Percentiles rank a stretch among this genome's conserved stretches.
Conservation (phyloP, 2,113 vertebrate species). For the Vidua chalybeata region DNA sequence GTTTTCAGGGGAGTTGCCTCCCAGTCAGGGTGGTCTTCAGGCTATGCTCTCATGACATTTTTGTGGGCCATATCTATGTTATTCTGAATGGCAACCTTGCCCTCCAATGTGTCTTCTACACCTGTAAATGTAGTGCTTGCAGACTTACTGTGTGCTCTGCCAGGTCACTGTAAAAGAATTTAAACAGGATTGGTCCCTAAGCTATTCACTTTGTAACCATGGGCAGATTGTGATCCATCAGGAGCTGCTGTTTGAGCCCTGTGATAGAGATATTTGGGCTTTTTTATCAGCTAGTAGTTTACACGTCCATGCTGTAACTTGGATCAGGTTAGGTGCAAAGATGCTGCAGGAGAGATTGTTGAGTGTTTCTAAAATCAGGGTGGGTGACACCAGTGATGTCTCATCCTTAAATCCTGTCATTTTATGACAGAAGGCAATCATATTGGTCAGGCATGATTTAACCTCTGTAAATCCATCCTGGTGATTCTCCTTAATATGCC, state of each 20-base stretch:
- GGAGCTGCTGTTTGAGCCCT: not conserved
- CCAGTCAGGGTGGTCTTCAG: not conserved
- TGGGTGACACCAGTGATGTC: not conserved
- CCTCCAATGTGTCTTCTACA: not conserved
- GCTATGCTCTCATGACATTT: not conserved
- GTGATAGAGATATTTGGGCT: not conserved
- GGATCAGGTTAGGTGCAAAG: not conserved
- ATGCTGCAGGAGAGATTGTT: not conserved
- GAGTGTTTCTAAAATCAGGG: not conserved
- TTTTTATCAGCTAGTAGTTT: not conserved
- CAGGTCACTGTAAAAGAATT: not conserved
- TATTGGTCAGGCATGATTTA: not conserved
- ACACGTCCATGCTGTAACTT: not conserved
- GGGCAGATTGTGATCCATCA: not conserved
- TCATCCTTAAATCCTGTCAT: not conserved
- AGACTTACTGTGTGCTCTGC: not conserved
- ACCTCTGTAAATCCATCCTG: not conserved
- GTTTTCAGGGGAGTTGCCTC: not conserved
- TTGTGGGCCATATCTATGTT: not conserved
- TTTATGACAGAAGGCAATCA: not conserved
- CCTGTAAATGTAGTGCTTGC: rapidly evolving
- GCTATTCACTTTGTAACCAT: not conserved
- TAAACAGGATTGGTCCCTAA: not conserved
- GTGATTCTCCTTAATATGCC: not conserved
- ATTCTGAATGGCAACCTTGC: not conserved